Evolutionary conservation across 1,140 invertebrate genomes (phyloP), one percentile per base, ranked within the genome.

Genomic region (Brachionus paranguensis): DNA sequence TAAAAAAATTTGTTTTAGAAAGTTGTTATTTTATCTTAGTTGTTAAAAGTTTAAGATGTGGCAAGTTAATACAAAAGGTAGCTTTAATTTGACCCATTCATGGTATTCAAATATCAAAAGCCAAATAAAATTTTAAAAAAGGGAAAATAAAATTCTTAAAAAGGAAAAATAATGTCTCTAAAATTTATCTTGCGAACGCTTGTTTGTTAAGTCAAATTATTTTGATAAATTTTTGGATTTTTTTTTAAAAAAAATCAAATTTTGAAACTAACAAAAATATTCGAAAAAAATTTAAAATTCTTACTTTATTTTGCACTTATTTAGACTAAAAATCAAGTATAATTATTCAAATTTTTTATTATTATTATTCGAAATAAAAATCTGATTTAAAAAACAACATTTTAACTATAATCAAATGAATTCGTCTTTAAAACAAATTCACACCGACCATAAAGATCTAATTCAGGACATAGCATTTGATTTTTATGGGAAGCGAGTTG

Each of bases 391-490:
- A 55, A 60, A 8, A 60, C 17, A 60, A 20, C 7, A 60, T 60
- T 20, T 60, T 20, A 24, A 20, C 3, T 53, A n/a, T 3, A 14
- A 60, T 20, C 7, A 24, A 60, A 60, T 60, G 53, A 60, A 60
- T 24, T 60, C 53, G 6, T 72, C 68, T 10, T 72, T 43, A 72
- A 81, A 64, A 29, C 53, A 60, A 81, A 81, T 81, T 8, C 33
- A 45, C 41, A 81, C 78, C 3, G 64, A 81, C 37, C 81, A 83
- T 55, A 70, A 83, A 7, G 81, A 83, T 83, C 37, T 83, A 20
- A 83, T 83, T 6, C 81, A 84, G 29, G 83, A 84, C 29, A 84
- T 72, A 60, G 68, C 65, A 45, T 84, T 84, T 84, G 65, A 84
- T 65, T 84, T 84, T 43, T 84, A 74, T 78, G 83, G 83, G 3